Conservation (phyloP, 2,888 invertebrate species). For the Pristionchus mayeri region DNA sequence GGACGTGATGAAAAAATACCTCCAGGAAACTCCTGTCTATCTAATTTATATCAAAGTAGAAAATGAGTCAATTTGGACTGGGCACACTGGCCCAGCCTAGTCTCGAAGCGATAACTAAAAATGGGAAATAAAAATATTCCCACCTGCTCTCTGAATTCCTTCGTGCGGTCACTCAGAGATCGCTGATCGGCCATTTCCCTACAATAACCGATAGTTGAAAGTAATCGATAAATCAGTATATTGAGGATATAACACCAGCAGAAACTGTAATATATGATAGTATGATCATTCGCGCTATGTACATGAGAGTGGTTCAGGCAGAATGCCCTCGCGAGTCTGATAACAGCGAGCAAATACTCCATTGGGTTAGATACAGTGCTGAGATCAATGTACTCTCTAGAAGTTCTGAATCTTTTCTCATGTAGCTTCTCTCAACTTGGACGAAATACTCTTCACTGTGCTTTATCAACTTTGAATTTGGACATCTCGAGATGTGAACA, state of each 20-base stretch:
- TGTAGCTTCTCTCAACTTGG: background rate
- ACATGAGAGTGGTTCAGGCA: too few species aligned
- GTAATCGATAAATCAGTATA: too few species aligned
- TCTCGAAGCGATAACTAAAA: background rate
- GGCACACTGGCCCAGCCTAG: background rate
- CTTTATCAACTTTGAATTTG: conserved; percentile 21
- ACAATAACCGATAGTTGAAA: background rate
- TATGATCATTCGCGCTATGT: too few species aligned
- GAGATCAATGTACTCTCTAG: background rate
- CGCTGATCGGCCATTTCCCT: background rate
- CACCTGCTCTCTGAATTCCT: background rate
- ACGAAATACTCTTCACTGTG: background rate
- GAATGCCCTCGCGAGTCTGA: too few species aligned
- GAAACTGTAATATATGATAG: background rate
- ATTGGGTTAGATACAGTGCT: background rate
- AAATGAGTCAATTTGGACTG: too few species aligned
- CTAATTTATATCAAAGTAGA: background rate
- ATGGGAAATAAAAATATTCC: too few species aligned
- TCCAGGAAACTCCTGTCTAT: too few species aligned
- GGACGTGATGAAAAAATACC: too few species aligned
- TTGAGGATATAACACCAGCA: too few species aligned
- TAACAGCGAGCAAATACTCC: too few species aligned
- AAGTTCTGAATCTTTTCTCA: too few species aligned
- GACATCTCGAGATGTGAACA: background rate
- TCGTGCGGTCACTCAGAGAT: background rate